Percentiles rank a stretch among this genome's conserved stretches.
phyloP scores from a whole-genome alignment of 92 coral and sea anemone species.

The Porites evermanni region DNA sequence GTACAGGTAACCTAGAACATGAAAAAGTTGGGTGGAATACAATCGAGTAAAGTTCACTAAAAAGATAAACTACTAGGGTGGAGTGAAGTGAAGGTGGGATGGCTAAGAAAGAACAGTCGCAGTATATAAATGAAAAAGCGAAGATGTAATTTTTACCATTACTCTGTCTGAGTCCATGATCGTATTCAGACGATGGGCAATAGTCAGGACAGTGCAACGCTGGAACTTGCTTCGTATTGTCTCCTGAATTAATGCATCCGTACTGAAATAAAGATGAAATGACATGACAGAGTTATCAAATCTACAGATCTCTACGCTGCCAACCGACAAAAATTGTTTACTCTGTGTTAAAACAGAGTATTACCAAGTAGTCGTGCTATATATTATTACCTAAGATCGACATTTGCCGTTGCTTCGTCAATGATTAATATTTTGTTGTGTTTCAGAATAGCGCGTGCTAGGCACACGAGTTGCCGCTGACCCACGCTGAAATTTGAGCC shows the following conservation, averaged over 20 bases:
- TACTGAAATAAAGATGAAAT: conserved; percentile 47
- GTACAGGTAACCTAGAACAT: background rate
- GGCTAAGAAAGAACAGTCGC: background rate
- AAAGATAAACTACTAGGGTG: background rate
- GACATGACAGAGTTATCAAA: too few relatives aligned
- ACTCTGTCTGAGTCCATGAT: conserved; percentile 92
- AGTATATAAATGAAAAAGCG: background rate
- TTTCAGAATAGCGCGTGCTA: conserved; percentile 93
- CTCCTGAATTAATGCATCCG: conserved; percentile 90
- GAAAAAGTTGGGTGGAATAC: background rate
- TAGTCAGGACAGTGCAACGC: conserved; percentile 89
- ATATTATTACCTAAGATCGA: conserved; percentile 83
- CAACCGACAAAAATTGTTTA: too few relatives aligned
- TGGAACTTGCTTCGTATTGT: conserved; percentile 87
- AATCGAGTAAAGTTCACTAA: background rate
- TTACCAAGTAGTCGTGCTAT: background rate
- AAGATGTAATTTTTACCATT: conserved; percentile 54
- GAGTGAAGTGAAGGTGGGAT: background rate
- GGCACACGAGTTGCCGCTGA: conserved; percentile 96
- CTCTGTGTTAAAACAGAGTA: background rate
- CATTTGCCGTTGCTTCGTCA: conserved; percentile 98
- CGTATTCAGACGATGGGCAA: conserved; percentile 85
- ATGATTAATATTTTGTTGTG: conserved; percentile 90
- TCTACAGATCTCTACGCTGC: too few relatives aligned
- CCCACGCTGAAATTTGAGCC: conserved; percentile 98